phyloP scores from a whole-genome alignment of 2,888 invertebrate species.

The Uloborus plumipes region DNA sequence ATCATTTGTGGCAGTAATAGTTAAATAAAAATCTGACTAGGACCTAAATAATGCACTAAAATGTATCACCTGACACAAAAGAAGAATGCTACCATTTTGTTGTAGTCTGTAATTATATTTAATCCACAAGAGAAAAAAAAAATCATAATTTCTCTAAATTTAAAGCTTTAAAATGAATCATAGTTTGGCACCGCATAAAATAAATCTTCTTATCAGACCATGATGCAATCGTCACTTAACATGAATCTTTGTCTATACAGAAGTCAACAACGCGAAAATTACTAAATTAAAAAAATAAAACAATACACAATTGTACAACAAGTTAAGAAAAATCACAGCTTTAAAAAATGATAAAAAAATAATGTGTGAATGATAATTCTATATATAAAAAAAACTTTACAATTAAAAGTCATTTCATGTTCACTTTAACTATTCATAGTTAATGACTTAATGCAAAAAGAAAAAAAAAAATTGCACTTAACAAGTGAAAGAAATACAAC shows the following conservation, averaged over 20 bases:
- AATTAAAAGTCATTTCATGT: constrained; percentile 26
- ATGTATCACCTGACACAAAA: not conserved
- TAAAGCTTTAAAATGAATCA: not conserved
- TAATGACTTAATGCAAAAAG: constrained; percentile 49
- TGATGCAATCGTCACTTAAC: too few relatives aligned
- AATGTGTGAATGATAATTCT: constrained; percentile 20
- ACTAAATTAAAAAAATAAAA: constrained; percentile 38
- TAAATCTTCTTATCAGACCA: constrained; percentile 16
- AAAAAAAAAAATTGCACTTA: constrained; percentile 42
- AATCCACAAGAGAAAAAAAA: too few relatives aligned
- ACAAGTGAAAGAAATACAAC: constrained; percentile 31
- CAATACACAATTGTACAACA: constrained; percentile 42
- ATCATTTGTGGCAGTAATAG: constrained; percentile 38
- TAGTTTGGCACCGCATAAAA: constrained; percentile 54
- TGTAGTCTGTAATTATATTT: too few relatives aligned
- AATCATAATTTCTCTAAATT: too few relatives aligned
- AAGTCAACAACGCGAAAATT: constrained; percentile 9
- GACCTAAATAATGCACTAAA: constrained; percentile 17
- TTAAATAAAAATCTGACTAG: constrained; percentile 54
- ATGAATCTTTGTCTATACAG: too few relatives aligned
- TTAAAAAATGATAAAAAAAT: constrained; percentile 45
- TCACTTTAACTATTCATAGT: constrained; percentile 36
- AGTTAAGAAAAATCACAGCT: constrained; percentile 62
- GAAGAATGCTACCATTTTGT: too few relatives aligned
- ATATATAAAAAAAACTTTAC: constrained; percentile 33